Conservation (phyloP, 2,113 vertebrate species). For the Ictidomys tridecemlineatus region DNA sequence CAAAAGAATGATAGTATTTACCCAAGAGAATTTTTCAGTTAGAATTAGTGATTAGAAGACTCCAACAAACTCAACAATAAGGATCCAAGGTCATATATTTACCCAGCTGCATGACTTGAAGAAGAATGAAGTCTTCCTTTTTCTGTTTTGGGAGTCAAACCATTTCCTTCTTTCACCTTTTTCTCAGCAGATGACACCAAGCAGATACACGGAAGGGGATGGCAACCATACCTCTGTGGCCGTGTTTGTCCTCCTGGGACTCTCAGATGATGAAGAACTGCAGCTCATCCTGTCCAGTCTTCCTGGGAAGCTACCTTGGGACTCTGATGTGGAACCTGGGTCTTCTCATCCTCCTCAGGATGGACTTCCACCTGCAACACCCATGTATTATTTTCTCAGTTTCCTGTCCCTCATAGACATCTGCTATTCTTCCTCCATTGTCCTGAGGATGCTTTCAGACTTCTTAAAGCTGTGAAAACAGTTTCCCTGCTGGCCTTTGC, state of each 20-base stretch:
- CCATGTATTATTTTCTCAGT: constrained; percentile 63
- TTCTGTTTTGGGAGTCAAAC: neutral
- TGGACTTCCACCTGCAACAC: neutral
- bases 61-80: neutral
- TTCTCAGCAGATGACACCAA: neutral
- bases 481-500: constrained; percentile 37
- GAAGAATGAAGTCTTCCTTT: neutral
- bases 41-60: neutral
- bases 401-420: constrained; percentile 44
- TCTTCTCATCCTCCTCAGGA: constrained; percentile 25
- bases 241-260: constrained; percentile 25
- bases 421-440: constrained; percentile 47
- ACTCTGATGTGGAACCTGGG: neutral
- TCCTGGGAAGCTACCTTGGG: constrained; percentile 25
- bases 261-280: neutral
- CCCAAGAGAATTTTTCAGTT: neutral
- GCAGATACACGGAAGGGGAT: neutral
- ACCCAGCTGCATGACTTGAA: neutral
- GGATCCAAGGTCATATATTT: neutral
- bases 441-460: constrained; percentile 45
- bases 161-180: neutral
- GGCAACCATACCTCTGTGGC: neutral
- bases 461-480: neutral
- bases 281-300: neutral
- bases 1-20: neutral